phyloP scores from a whole-genome alignment of 2,113 vertebrate genomes.

The Centrocercus urophasianus region DNA sequence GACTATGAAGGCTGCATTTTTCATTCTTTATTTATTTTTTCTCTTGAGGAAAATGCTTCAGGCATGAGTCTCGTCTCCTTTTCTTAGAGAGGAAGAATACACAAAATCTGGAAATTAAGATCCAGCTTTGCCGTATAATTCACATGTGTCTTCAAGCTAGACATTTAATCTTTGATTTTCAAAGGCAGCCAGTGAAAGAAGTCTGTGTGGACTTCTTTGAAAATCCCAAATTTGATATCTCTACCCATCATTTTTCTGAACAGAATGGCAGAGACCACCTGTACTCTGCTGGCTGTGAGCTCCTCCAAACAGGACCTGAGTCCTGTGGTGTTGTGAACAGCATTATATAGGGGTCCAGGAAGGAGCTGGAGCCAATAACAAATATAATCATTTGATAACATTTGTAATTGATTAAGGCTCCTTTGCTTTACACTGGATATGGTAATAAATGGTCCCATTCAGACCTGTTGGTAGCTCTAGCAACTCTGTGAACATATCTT shows the following conservation, averaged over 20 bases:
- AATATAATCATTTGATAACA: not conserved
- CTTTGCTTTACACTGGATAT: not conserved
- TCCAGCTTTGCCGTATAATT: not conserved
- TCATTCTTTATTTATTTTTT: not conserved
- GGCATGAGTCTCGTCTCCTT: not conserved
- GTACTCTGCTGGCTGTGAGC: not conserved
- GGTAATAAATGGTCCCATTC: not conserved
- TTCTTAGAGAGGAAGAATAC: not conserved
- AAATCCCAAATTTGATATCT: not conserved
- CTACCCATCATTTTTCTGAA: not conserved
- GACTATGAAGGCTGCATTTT: not conserved
- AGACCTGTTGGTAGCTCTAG: no score
- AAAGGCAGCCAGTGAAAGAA: not conserved
- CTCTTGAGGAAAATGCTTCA: not conserved
- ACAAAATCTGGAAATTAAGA: not conserved
- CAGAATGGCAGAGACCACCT: not conserved
- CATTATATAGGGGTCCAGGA: not conserved
- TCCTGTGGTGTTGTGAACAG: rapidly evolving
- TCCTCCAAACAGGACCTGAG: not conserved
- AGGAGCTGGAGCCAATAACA: not conserved
- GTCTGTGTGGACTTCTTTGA: not conserved
- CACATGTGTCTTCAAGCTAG: not conserved
- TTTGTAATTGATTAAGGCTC: not conserved
- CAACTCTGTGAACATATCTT: not conserved
- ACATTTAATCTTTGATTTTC: not conserved